phyloP scores from a whole-genome alignment of 37 sponge, comb jelly and placozoan genomes.

The Chondrosia reniformis region DNA sequence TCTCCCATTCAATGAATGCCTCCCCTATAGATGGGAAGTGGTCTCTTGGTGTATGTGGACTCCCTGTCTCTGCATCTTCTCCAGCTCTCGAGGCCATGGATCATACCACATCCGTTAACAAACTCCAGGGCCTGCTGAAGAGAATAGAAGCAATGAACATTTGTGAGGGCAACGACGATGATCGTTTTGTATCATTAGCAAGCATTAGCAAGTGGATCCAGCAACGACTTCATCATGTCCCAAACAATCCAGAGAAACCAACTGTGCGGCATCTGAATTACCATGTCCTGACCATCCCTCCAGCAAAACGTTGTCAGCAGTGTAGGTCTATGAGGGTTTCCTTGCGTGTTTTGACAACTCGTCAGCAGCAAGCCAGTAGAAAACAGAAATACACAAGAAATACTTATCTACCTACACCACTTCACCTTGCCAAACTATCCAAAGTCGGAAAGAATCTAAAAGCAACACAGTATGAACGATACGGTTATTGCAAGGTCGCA shows the following conservation, averaged over 20 bases:
- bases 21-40: neutral
- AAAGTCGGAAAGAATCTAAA: neutral
- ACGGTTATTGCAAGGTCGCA: neutral
- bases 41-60: neutral
- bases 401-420: neutral
- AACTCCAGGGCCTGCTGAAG: neutral
- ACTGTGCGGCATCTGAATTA: neutral
- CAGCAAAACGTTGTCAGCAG: neutral
- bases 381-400: constrained; percentile 1
- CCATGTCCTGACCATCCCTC: neutral
- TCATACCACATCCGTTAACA: neutral
- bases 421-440: neutral
- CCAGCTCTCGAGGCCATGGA: neutral
- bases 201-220: neutral
- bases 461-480: neutral
- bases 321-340: neutral
- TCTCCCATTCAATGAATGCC: neutral
- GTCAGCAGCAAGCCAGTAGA: neutral
- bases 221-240: neutral
- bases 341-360: neutral
- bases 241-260: neutral
- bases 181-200: neutral
- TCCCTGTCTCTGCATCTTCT: neutral
- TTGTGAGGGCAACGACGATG: neutral
- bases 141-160: neutral